Percentiles rank a stretch among this genome's conserved stretches.
These are phyloP conservation scores for Lindbergichthys nudifrons DNA, from an alignment of 2,797 vertebrate species.

Conservation along the genomic window DNA sequence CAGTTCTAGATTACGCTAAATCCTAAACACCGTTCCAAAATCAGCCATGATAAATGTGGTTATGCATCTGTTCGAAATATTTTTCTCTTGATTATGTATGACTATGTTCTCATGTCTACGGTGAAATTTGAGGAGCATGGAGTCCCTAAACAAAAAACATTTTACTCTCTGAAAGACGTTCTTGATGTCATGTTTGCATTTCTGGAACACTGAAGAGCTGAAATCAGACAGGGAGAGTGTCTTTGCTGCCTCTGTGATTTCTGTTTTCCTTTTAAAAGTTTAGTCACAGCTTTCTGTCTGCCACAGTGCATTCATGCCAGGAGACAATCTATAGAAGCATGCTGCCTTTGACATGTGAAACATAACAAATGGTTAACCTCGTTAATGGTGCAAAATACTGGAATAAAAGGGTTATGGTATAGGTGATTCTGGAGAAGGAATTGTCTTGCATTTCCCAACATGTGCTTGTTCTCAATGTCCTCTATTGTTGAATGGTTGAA, in stretches of 20 bases:
- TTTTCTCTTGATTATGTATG: not conserved
- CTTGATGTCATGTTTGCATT: conserved; percentile 33
- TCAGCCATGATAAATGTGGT: not conserved
- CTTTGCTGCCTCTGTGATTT: conserved; percentile 55
- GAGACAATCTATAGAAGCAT: conserved; percentile 15
- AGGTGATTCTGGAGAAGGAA: conserved; percentile 1
- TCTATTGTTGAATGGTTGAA: conserved; percentile 22
- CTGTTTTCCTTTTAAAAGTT: conserved; percentile 44
- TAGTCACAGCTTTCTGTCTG: conserved; percentile 46
- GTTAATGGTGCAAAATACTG: not conserved
- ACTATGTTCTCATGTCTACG: conserved; percentile 5
- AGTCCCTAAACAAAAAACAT: conserved; percentile 25
- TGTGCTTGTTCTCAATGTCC: conserved; percentile 11
- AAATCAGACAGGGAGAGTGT: conserved; percentile 48
- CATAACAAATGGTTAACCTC: conserved; percentile 9
- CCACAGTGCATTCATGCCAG: conserved; percentile 29
- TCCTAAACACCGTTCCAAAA: not conserved
- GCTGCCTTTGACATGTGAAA: conserved; percentile 24
- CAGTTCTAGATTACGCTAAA: no score
- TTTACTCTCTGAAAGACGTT: conserved; percentile 35
- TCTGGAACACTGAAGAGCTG: conserved; percentile 41
- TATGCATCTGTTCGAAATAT: conserved; percentile 8
- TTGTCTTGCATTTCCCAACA: conserved; percentile 18
- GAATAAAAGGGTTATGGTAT: conserved; percentile 2
- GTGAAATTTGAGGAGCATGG: conserved; percentile 29